These are phyloP conservation scores for Opisthocomus hoazin DNA, from an alignment of 2,113 vertebrate species.

Conservation along the genomic window DNA sequence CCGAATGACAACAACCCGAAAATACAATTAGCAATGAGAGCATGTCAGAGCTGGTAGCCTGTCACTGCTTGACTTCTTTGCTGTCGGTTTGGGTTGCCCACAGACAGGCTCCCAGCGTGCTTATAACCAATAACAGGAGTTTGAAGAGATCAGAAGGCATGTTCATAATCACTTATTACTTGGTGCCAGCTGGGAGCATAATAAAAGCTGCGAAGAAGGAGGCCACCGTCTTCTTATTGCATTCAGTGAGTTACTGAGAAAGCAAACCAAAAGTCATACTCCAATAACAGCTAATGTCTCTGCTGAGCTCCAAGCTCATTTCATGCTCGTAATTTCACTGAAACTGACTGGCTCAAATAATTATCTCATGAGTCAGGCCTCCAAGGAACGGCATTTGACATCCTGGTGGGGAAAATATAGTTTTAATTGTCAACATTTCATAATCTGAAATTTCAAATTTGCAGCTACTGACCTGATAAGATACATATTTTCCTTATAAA, in stretches of 20 bases:
- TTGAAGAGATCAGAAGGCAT: neutral
- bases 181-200: neutral
- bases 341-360: conserved; percentile 24
- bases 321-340: neutral
- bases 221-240: neutral
- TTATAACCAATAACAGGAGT: neutral
- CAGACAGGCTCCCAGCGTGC: neutral
- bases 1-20: neutral
- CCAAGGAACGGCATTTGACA: neutral
- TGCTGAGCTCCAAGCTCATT: conserved; percentile 8
- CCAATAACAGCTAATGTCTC: neutral
- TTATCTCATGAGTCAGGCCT: conserved; percentile 24
- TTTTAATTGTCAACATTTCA: conserved; percentile 12
- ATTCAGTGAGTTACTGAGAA: neutral
- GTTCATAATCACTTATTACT: neutral
- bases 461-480: neutral
- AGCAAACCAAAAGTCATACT: neutral
- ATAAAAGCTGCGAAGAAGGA: neutral
- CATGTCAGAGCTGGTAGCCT: neutral
- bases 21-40: neutral
- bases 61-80: neutral
- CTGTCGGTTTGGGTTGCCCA: neutral
- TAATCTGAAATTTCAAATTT: conserved; percentile 8
- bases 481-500: neutral
- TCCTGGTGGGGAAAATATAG: neutral